Conservation (phyloP, 2,888 invertebrate species). For the Microplitis manilae region DNA sequence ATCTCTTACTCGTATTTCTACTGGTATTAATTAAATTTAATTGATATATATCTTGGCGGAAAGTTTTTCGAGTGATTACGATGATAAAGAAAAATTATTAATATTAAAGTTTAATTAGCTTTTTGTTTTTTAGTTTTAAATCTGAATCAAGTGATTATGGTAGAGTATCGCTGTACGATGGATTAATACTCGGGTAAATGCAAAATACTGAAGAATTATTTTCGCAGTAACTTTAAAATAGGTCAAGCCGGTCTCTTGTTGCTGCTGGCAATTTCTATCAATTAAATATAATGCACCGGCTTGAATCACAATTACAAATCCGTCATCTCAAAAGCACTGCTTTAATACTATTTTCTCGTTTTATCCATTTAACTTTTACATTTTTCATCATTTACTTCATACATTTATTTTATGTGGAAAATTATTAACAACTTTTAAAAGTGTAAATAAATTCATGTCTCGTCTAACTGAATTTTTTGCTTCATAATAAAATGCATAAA, state of each 20-base stretch:
- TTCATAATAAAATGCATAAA: background rate
- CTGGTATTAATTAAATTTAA: background rate
- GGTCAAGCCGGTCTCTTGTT: constrained; percentile 22
- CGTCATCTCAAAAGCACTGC: background rate
- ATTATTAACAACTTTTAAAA: background rate
- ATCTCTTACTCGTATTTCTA: no score
- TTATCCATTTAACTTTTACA: background rate
- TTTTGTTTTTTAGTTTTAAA: background rate
- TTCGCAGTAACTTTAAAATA: constrained; percentile 3
- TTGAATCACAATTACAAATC: constrained; percentile 12
- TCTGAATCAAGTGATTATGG: background rate
- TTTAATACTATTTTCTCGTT: background rate
- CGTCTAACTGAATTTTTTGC: background rate
- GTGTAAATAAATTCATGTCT: background rate
- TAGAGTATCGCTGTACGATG: background rate
- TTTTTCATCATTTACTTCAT: background rate
- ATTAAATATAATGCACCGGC: constrained; percentile 21
- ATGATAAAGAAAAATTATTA: background rate
- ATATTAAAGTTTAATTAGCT: background rate
- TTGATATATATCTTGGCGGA: background rate
- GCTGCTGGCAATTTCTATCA: constrained; percentile 28
- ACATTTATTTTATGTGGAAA: background rate
- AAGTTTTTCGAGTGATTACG: background rate
- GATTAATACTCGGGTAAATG: constrained; percentile 2
- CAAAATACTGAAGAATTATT: constrained; percentile 22